Conservation (phyloP, 2,797 vertebrate genomes). For the Oreochromis mossambicus region DNA sequence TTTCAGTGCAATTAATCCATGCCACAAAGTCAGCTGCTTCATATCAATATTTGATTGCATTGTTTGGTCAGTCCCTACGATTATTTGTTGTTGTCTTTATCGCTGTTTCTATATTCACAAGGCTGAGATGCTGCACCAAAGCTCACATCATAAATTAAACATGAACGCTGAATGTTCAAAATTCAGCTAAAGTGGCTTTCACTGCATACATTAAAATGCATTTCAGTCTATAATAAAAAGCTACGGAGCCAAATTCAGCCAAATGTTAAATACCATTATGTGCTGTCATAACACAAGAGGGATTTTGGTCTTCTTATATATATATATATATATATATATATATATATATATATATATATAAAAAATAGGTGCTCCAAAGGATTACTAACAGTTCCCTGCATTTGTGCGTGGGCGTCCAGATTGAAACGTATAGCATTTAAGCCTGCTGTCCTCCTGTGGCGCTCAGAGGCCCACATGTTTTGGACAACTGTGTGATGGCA, state of each 20-base stretch:
- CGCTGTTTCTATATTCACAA: not conserved
- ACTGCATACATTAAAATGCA: not conserved
- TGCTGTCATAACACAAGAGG: not conserved
- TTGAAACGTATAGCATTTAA: conserved; percentile 7
- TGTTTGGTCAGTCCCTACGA: not conserved
- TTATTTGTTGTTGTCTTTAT: not conserved
- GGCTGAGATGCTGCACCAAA: not conserved
- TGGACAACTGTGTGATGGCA: conserved; percentile 35
- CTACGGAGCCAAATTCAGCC: not conserved
- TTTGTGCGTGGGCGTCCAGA: conserved; percentile 27
- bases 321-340: not conserved
- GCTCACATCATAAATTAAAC: conserved; percentile 1
- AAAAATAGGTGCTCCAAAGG: not conserved
- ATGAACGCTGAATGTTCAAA: not conserved
- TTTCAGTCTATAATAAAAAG: not conserved
- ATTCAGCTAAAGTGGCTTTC: not conserved
- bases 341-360: not conserved
- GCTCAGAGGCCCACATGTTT: conserved; percentile 10
- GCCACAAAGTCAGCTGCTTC: not conserved
- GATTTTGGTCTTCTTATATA: not conserved
- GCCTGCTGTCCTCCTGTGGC: conserved; percentile 7
- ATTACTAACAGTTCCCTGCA: not conserved
- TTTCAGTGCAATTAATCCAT: conserved; percentile 14
- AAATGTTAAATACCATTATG: not conserved
- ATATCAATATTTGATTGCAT: not conserved